A percentile compares a stretch with the other conserved stretches of the same genome.
phyloP scores from a whole-genome alignment of 2,113 vertebrate species.

The Lophotis ruficrista region DNA sequence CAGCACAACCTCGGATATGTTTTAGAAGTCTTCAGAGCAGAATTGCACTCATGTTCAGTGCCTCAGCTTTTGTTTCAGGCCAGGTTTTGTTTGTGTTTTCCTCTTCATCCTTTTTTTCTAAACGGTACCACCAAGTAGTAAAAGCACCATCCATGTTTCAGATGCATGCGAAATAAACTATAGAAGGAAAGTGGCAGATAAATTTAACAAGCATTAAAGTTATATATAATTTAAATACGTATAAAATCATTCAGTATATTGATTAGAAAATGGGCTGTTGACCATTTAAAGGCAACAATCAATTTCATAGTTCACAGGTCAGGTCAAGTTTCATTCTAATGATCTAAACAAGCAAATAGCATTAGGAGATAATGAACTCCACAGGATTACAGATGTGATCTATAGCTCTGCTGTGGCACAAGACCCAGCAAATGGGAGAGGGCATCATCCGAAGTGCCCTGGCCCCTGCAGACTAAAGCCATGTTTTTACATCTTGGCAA shows the following conservation, averaged over 20 bases:
- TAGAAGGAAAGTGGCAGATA: constrained; percentile 80
- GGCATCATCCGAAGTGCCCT: constrained; percentile 55
- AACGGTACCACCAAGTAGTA: constrained; percentile 55
- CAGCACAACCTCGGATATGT: neutral
- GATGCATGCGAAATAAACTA: constrained; percentile 66
- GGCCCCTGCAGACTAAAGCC: constrained; percentile 52
- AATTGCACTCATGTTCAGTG: neutral
- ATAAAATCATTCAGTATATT: constrained; percentile 83
- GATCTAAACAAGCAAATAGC: constrained; percentile 78
- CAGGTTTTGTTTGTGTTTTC: constrained; percentile 14
- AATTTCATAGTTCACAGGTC: constrained; percentile 86
- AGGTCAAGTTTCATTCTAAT: constrained; percentile 86
- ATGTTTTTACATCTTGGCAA: constrained; percentile 74
- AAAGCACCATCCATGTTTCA: constrained; percentile 65
- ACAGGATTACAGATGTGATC: constrained; percentile 72
- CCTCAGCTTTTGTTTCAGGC: neutral
- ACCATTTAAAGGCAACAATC: constrained; percentile 85
- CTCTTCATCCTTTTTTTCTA: neutral
- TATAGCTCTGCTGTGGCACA: constrained; percentile 70
- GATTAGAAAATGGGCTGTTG: constrained; percentile 87
- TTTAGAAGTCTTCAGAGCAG: neutral
- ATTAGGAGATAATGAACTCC: constrained; percentile 86
- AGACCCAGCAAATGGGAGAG: constrained; percentile 48
- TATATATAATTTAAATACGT: constrained; percentile 90
- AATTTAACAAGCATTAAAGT: constrained; percentile 85